phyloP scores from a whole-genome alignment of 1,140 invertebrate species.

The Panulirus ornatus region DNA sequence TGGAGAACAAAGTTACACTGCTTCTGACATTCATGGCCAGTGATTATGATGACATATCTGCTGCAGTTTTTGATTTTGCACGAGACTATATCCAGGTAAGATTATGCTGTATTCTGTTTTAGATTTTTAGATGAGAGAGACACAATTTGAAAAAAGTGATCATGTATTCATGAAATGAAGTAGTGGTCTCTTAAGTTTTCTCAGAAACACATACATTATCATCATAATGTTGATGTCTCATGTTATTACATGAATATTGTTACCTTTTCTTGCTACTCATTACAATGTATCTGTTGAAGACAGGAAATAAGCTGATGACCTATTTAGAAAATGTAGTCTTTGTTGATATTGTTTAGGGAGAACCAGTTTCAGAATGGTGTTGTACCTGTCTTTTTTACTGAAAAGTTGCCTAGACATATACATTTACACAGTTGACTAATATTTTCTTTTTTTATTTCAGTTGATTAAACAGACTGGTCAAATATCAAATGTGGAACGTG shows the following conservation, averaged over 20 bases:
- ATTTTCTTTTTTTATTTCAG: slow-evolving; percentile 75
- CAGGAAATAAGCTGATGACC: too few relatives aligned
- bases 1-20: slow-evolving; percentile 80
- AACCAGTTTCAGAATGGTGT: too few relatives aligned
- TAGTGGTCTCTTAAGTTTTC: neutral
- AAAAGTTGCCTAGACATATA: too few relatives aligned
- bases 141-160: neutral
- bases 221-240: too few relatives aligned
- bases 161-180: neutral
- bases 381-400: too few relatives aligned
- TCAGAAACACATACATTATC: too few relatives aligned
- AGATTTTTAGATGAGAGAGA: neutral
- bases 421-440: neutral
- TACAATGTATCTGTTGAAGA: too few relatives aligned
- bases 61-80: slow-evolving; percentile 80
- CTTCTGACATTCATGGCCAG: slow-evolving; percentile 81
- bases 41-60: slow-evolving; percentile 82
- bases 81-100: slow-evolving; percentile 81
- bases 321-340: too few relatives aligned
- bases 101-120: too few relatives aligned
- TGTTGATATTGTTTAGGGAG: too few relatives aligned
- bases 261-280: too few relatives aligned
- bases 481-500: slow-evolving; percentile 74
- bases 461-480: slow-evolving; percentile 75
- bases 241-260: too few relatives aligned